A percentile compares a stretch with the other conserved stretches of the same genome.
These are phyloP conservation scores for Diplazon laetatorius DNA, from an alignment of 2,888 invertebrate species.

Conservation along the genomic window DNA sequence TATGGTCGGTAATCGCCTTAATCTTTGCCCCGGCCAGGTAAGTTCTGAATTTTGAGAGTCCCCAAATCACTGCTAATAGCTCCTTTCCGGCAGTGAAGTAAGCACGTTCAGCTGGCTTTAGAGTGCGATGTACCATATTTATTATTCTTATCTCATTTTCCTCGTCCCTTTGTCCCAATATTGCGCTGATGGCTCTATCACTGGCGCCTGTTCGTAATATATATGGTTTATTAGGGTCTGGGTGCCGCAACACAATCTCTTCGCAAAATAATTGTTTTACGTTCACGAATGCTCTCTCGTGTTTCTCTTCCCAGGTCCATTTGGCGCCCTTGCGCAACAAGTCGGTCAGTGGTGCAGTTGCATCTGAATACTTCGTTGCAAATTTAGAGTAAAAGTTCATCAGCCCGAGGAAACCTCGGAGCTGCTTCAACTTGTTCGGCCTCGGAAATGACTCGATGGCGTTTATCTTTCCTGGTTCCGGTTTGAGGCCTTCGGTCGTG, in stretches of 20 bases:
- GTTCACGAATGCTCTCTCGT: neutral
- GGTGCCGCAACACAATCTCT: neutral
- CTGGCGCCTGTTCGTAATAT: conserved; percentile 60
- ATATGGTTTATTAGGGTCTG: conserved; percentile 32
- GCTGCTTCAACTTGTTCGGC: conserved; percentile 60
- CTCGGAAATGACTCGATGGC: conserved; percentile 63
- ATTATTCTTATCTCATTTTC: conserved; percentile 50
- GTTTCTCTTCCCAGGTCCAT: neutral
- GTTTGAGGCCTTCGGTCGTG: conserved; percentile 57
- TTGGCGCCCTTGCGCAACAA: conserved; percentile 57
- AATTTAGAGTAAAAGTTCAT: conserved; percentile 64
- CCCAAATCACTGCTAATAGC: conserved; percentile 65
- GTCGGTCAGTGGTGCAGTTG: conserved; percentile 44
- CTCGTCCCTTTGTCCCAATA: conserved; percentile 23
- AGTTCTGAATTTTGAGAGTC: conserved; percentile 36
- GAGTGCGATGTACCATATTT: conserved; percentile 25
- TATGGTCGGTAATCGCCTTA: conserved; percentile 59
- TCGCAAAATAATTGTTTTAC: neutral
- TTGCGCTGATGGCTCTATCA: neutral
- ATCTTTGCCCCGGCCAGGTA: conserved; percentile 66
- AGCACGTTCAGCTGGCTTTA: conserved; percentile 54
- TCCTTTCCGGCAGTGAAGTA: conserved; percentile 70
- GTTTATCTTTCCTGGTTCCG: conserved; percentile 65
- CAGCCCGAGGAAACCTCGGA: conserved; percentile 64
- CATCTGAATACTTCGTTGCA: conserved; percentile 51